Percentiles rank a stretch among this genome's conserved stretches.
phyloP scores from a whole-genome alignment of 2,888 invertebrate species.

The Drosophila greeni region DNA sequence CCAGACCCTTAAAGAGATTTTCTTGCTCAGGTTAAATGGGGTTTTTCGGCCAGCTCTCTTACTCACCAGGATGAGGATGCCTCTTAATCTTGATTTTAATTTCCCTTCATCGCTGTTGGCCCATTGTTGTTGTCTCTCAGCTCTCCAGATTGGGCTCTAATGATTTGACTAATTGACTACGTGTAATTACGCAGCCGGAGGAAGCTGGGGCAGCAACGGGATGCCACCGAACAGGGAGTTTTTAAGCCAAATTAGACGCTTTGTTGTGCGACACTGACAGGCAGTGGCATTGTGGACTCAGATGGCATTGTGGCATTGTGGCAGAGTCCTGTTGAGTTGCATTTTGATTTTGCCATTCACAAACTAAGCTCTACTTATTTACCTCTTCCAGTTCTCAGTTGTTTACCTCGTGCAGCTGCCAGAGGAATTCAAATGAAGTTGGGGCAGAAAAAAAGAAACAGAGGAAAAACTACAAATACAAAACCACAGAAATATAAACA shows the following conservation, averaged over 20 bases:
- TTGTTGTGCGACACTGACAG: constrained; percentile 54
- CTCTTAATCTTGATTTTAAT: constrained; percentile 24
- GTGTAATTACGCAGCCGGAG: constrained; percentile 47
- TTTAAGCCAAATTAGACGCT: constrained; percentile 55
- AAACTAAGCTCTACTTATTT: constrained; percentile 5
- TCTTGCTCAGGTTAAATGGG: constrained; percentile 48
- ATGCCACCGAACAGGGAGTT: constrained; percentile 1
- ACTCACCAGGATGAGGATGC: constrained; percentile 23
- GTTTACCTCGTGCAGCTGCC: constrained; percentile 3
- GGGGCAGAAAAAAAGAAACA: constrained; percentile 1
- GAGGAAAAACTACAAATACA: constrained; percentile 3
- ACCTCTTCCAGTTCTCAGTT: constrained; percentile 2
- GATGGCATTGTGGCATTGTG: constrained; percentile 27
- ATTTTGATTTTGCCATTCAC: constrained; percentile 26
- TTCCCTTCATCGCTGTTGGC: constrained; percentile 1
- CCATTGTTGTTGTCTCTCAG: constrained; percentile 25
- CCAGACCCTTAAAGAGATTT: constrained; percentile 14
- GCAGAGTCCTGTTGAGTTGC: constrained; percentile 22
- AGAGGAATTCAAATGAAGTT: constrained; percentile 24
- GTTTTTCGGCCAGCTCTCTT: constrained; percentile 24
- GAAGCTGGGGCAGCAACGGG: background rate
- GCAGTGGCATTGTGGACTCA: constrained; percentile 34
- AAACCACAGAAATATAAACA: constrained; percentile 9
- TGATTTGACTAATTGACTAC: constrained; percentile 59
- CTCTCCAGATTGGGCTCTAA: constrained; percentile 32